phyloP scores from a whole-genome alignment of 2,888 invertebrate genomes.

The Antheraea yamamai region DNA sequence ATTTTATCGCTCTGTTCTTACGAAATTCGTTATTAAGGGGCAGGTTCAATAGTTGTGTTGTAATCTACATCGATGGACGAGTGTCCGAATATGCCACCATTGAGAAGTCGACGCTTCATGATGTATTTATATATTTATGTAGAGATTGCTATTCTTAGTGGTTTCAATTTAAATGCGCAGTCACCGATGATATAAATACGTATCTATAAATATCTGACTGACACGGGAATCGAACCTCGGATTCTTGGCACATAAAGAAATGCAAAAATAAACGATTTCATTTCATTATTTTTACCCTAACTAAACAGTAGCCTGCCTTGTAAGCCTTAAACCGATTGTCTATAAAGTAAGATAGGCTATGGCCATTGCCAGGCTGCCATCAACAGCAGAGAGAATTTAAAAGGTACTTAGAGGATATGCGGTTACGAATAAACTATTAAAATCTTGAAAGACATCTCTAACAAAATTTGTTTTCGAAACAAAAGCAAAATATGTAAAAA shows the following conservation, averaged over 20 bases:
- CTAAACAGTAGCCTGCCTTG: not conserved
- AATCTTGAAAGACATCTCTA: no score
- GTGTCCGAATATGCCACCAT: not conserved
- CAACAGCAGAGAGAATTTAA: no score
- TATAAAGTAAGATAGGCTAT: no score
- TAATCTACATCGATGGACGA: not conserved
- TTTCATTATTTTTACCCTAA: not conserved
- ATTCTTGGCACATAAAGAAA: constrained; percentile 12
- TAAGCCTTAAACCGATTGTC: no score
- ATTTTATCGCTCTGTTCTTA: no score
- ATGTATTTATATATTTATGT: constrained; percentile 64
- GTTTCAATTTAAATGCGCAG: not conserved
- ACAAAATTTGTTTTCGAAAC: no score
- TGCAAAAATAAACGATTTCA: not conserved
- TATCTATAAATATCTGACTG: constrained; percentile 6
- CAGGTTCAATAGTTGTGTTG: not conserved
- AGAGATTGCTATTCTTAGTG: not conserved
- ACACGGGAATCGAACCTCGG: constrained; percentile 13
- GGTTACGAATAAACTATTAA: no score
- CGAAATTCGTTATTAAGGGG: no score
- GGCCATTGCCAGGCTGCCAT: no score
- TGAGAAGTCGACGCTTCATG: not conserved
- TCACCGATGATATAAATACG: not conserved
- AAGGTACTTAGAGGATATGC: no score
- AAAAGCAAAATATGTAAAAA: no score